Conservation (phyloP, 2,797 vertebrate genomes). For the Sciaenops ocellatus region DNA sequence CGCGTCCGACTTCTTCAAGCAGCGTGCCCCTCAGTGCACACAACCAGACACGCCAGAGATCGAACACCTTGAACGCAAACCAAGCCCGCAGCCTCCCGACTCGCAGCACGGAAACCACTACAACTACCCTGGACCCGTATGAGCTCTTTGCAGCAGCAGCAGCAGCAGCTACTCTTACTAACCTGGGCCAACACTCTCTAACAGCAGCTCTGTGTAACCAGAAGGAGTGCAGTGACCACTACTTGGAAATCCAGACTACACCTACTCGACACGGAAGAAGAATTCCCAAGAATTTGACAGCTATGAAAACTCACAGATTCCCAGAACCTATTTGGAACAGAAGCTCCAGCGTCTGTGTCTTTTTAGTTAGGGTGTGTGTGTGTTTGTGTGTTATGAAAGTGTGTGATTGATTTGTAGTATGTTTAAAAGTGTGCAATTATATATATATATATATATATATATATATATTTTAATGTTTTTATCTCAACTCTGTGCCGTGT, state of each 20-base stretch:
- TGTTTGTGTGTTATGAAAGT: slow-evolving; percentile 32
- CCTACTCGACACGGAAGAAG: neutral
- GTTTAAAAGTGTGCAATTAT: slow-evolving; percentile 45
- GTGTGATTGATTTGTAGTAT: slow-evolving; percentile 13
- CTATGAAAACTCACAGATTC: slow-evolving; percentile 39
- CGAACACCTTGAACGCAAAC: slow-evolving; percentile 86
- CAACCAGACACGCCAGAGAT: slow-evolving; percentile 45
- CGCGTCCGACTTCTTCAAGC: slow-evolving; percentile 95
- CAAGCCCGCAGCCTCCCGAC: slow-evolving; percentile 85
- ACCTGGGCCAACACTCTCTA: neutral
- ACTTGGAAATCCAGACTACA: slow-evolving; percentile 26
- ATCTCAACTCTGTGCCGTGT: slow-evolving; percentile 1
- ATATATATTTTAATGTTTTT: neutral
- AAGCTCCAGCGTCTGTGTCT: slow-evolving; percentile 16
- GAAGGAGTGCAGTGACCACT: slow-evolving; percentile 49
- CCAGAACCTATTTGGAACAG: slow-evolving; percentile 52
- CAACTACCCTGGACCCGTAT: slow-evolving; percentile 82
- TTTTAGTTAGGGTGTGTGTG: slow-evolving; percentile 39
- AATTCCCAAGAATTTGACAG: slow-evolving; percentile 31
- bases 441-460: slow-evolving; percentile 15
- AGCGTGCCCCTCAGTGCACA: slow-evolving; percentile 75
- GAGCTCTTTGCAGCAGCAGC: slow-evolving; percentile 63
- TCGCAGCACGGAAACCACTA: slow-evolving; percentile 87
- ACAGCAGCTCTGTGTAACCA: slow-evolving; percentile 38
- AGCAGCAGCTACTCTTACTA: slow-evolving; percentile 9